Evolutionary conservation across 2,888 invertebrate genomes (phyloP).

Genomic region (Ophion obscuratus): DNA sequence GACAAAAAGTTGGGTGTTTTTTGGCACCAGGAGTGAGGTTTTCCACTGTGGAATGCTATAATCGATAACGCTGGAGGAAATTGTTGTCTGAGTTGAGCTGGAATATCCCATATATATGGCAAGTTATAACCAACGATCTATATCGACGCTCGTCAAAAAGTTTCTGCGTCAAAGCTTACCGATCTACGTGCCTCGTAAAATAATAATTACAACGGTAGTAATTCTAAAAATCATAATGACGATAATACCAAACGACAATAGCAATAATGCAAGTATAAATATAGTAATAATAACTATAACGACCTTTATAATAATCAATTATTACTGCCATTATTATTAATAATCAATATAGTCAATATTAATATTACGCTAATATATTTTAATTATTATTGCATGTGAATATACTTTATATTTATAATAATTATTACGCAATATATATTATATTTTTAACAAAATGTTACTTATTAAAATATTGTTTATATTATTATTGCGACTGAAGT

Average conservation of each 20-base stretch:
- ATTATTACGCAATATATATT: too few relatives aligned
- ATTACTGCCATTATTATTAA: background rate
- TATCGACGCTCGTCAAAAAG: conserved; percentile 14
- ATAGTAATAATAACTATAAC: too few relatives aligned
- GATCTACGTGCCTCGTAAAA: conserved; percentile 5
- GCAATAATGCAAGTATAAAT: background rate
- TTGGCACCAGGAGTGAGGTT: too few relatives aligned
- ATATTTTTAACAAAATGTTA: too few relatives aligned
- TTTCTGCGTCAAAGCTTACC: conserved; percentile 18
- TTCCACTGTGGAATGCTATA: too few relatives aligned
- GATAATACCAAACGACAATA: background rate
- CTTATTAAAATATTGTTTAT: too few relatives aligned
- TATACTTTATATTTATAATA: too few relatives aligned
- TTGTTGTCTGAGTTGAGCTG: too few relatives aligned
- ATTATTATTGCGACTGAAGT: too few relatives aligned
- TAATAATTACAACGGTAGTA: conserved; percentile 2
- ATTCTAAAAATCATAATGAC: background rate
- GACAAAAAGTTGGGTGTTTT: too few relatives aligned
- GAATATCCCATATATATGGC: background rate
- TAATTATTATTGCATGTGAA: background rate
- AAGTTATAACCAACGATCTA: conserved; percentile 9
- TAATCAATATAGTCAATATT: background rate
- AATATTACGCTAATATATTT: background rate
- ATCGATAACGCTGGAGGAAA: too few relatives aligned
- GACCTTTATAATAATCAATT: too few relatives aligned